Evolutionary conservation across 1,140 invertebrate species (phyloP), one percentile per base, ranked within the genome.

Genomic region (Bombus consobrinus): DNA sequence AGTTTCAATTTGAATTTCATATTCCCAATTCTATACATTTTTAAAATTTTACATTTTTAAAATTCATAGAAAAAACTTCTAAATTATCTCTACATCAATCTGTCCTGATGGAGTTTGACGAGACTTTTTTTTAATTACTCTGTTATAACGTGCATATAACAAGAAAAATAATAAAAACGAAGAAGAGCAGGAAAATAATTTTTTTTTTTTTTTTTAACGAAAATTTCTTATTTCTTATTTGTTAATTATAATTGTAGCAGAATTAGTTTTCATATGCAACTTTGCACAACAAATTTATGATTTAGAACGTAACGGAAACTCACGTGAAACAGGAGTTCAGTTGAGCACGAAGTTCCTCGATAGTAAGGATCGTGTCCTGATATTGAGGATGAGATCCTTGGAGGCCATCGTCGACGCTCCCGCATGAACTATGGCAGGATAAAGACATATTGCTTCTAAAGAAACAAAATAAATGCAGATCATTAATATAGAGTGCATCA

Each of bases 291-390:
- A 53, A 53, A 53, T 53, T 22, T 22, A 8, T 53, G 6, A 53
- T 53, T 53, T 53, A 53, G 13, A 41, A 72, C 13, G 2, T 6
- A 59, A n/a, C 28, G 13, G 47, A 62, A 57, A 96, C 96, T 96
- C 92, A 96, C 94, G 97, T 97, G 93, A 97, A 97, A 93, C 97
- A 98, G 75, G 97, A 97, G 91, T 96, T 96, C 86, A 97, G 95
- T 89, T 97, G 97, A 66, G 96, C 95, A 75, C 97, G 96, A 80
- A 98, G 94, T 91, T 97, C 97, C 94, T 98, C 97, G 86, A 97
- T 97, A 57, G 97, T 97, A 78, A 97, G 93, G 78, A 96, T 95
- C 32, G 95, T 94, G 72, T 96, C 95, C 83, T 95, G 93, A 75
- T 95, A 95, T 68, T 95, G 94, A 37, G 94, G 94, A 92, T 95